Conservation (phyloP, 2,113 vertebrate species). For the Podilymbus podiceps region DNA sequence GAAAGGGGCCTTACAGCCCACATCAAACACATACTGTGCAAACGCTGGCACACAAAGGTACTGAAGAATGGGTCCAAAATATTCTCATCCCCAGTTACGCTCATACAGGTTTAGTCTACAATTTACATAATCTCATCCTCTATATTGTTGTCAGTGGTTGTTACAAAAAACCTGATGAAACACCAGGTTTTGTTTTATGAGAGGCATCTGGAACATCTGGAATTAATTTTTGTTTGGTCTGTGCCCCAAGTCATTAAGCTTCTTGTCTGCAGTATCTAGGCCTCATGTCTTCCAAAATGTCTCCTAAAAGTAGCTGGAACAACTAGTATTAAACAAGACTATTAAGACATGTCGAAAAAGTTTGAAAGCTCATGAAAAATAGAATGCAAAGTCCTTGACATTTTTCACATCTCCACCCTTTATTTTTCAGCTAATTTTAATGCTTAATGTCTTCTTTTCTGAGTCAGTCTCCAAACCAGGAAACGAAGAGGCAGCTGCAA, state of each 20-base stretch:
- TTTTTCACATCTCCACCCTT: conserved; percentile 67
- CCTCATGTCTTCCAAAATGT: conserved; percentile 4
- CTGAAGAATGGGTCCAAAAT: background rate
- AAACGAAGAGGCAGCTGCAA: conserved; percentile 67
- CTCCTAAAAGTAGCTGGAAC: conserved; percentile 20
- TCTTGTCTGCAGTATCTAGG: background rate
- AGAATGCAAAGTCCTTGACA: conserved; percentile 43
- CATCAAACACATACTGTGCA: background rate
- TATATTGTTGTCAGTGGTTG: background rate
- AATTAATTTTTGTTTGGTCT: background rate
- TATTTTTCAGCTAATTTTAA: conserved; percentile 65
- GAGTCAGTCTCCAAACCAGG: conserved; percentile 60
- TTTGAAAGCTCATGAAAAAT: conserved; percentile 52
- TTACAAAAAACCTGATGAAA: background rate
- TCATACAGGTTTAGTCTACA: background rate
- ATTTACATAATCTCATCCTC: background rate
- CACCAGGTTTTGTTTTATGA: background rate
- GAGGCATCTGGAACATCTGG: background rate
- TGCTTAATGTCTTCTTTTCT: conserved; percentile 52
- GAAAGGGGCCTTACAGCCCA: background rate
- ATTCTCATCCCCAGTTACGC: background rate
- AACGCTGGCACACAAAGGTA: background rate
- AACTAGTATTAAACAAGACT: conserved; percentile 5
- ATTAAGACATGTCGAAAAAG: conserved; percentile 29
- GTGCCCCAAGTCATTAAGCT: background rate